Percentiles rank a stretch among this genome's conserved stretches.
These are phyloP conservation scores for Drosophila yooni DNA, from an alignment of 2,888 invertebrate genomes.

Conservation along the genomic window DNA sequence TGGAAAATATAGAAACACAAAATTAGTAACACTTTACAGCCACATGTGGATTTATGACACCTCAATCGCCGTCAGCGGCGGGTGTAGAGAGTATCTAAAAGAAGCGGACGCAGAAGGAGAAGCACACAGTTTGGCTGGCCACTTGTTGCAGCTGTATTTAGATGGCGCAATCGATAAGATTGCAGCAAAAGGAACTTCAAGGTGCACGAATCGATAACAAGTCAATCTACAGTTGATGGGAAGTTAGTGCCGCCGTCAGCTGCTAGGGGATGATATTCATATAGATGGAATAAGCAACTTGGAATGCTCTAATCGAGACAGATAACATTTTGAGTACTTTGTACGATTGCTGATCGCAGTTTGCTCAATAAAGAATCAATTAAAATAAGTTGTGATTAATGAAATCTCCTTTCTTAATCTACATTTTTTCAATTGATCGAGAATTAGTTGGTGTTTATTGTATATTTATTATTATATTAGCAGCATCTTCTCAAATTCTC, in stretches of 20 bases:
- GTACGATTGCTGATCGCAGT: background rate
- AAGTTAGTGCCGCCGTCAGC: background rate
- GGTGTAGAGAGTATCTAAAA: background rate
- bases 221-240: background rate
- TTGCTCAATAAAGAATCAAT: background rate
- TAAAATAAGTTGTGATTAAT: background rate
- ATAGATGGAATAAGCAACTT: background rate
- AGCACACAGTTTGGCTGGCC: slow-evolving; percentile 17
- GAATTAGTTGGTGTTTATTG: background rate
- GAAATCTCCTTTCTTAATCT: background rate
- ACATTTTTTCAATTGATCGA: background rate
- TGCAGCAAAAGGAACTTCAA: slow-evolving; percentile 15
- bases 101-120: slow-evolving; percentile 1
- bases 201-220: slow-evolving; percentile 13
- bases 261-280: background rate
- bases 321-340: background rate
- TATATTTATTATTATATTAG: background rate
- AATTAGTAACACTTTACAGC: slow-evolving; percentile 77
- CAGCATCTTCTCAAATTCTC: too few relatives aligned
- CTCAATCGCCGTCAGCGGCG: slow-evolving; percentile 20
- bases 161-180: slow-evolving; percentile 26
- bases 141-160: slow-evolving; percentile 76
- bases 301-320: background rate
- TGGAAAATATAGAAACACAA: slow-evolving; percentile 43
- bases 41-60: slow-evolving; percentile 81